Conservation (phyloP, 2,797 vertebrate species). For the Scleropages formosus region DNA sequence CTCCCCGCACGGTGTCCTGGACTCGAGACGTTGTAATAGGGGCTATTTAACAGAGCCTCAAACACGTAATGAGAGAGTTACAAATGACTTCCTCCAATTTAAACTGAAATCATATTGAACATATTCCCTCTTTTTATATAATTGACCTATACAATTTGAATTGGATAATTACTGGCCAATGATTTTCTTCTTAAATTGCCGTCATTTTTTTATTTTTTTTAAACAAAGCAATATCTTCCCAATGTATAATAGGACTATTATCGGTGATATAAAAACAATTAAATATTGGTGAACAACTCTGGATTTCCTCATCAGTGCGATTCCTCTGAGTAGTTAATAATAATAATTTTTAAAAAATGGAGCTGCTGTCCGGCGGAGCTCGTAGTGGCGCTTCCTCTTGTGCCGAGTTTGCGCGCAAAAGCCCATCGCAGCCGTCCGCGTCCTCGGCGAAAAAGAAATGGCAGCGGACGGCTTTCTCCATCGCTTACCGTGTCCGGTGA, state of each 20-base stretch:
- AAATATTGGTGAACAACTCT: neutral
- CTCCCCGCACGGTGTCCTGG: no score
- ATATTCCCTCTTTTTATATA: neutral
- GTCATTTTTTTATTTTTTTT: neutral
- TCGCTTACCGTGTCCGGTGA: conserved; percentile 97
- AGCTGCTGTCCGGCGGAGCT: neutral
- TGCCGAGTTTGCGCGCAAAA: conserved; percentile 89
- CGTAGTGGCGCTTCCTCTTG: conserved; percentile 70
- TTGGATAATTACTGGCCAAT: conserved; percentile 1
- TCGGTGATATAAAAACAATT: neutral
- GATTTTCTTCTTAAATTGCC: neutral
- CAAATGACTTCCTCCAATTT: neutral
- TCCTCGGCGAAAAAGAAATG: conserved; percentile 95
- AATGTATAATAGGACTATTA: conserved; percentile 10
- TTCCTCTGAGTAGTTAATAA: conserved; percentile 50
- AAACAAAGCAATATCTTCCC: neutral
- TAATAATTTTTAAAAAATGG: neutral
- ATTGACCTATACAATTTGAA: neutral
- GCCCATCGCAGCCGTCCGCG: conserved; percentile 41
- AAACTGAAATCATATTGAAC: neutral
- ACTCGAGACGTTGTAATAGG: no score
- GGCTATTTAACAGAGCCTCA: no score
- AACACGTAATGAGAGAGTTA: neutral
- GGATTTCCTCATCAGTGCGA: conserved; percentile 32
- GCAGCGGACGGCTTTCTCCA: conserved; percentile 93